Evolutionary conservation across 2,797 vertebrate species (phyloP).

Genomic region (Sphenodon punctatus): DNA sequence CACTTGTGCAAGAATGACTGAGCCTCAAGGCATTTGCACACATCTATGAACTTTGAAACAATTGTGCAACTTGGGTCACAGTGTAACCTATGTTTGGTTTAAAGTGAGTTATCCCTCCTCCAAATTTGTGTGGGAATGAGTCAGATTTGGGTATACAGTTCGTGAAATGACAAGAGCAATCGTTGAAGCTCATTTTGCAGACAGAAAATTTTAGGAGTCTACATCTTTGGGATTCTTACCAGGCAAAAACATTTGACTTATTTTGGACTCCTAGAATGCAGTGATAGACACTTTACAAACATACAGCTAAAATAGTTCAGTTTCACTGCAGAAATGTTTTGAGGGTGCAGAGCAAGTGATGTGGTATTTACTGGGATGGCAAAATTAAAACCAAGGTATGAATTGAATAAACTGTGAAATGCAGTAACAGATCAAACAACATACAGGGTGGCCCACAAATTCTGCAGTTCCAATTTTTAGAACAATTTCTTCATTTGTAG

Average conservation of each 20-base stretch:
- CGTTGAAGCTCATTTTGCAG: background rate
- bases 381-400: too few relatives aligned
- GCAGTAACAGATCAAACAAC: background rate
- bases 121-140: background rate
- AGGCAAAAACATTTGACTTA: too few relatives aligned
- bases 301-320: too few relatives aligned
- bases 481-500: background rate
- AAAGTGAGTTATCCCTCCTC: background rate
- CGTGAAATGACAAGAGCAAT: background rate
- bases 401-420: background rate
- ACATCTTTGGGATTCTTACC: too few relatives aligned
- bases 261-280: too few relatives aligned
- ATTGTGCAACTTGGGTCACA: background rate
- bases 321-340: too few relatives aligned
- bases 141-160: background rate
- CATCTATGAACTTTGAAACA: background rate
- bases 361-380: too few relatives aligned
- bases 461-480: background rate
- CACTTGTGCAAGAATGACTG: background rate
- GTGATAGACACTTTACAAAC: too few relatives aligned
- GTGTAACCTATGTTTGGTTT: background rate
- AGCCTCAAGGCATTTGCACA: background rate
- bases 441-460: background rate
- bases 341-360: too few relatives aligned
- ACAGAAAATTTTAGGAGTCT: background rate